Base-by-base conservation (phyloP, 2,797 vertebrate genomes). In the Mionectes olivaceus region DNA sequence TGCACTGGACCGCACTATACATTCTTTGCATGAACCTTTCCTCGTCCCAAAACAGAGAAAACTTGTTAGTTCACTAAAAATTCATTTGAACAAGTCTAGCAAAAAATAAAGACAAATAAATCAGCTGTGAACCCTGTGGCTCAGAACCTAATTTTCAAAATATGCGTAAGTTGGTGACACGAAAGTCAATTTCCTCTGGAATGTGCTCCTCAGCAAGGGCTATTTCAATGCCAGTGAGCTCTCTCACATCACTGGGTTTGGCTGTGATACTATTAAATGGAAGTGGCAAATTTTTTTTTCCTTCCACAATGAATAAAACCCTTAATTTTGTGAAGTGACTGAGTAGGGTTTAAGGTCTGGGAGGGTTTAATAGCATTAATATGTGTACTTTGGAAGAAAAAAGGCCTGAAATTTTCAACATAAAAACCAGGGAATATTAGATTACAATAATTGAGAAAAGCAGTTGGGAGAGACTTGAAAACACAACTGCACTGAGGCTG, bases 101-200 rank as follows among this genome's bases (percentile, higher is more conserved):
- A 93, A 64, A 92, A 92, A 83, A 69, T 50, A 93, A 91, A 87
- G 87, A 89, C 74, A 92, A 95, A 96, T 84, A 96, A 94, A 96
- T 96, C 91, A 83, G 30, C 67, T 79, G 52, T 46, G 67, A 94
- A 84, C 73, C 85, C 87, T 82, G 83, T 89, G 94, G 85, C 52
- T 84, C 83, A 64, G 77, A 94, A 91, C 11, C 44, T 91, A 88
- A 90, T 95, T 96, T 95, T 95, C 83, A 84, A 96, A 95, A 94
- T 92, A 93, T 27, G 64, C 9, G 0, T 87, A 91, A 94, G 74
- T 84, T 93, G 91, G 95, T 96, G 83, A 97, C 93, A 96, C 57
- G 82, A 91, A 94, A 95, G 93, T 91, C 94, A 96, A 96, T 96
- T 97, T 97, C 95, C 94, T 96, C 80, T 95, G 95, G 95, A 96